Evolutionary conservation across 2,888 invertebrate genomes (phyloP), one percentile per base, ranked within the genome.

Genomic region (Caenorhabditis sinica): DNA sequence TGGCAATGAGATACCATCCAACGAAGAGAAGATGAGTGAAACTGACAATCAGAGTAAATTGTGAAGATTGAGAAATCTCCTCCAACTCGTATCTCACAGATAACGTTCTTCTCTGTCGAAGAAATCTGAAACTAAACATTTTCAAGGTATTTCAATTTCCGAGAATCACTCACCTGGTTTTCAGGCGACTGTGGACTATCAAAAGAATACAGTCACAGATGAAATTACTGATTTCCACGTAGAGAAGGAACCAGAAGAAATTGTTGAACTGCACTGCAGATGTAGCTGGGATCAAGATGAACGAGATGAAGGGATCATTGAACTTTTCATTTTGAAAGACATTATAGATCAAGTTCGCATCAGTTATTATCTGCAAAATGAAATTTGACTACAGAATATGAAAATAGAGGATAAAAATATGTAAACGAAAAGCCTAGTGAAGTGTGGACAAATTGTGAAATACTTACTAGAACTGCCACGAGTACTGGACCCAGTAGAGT

Each of bases 21-120:
- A 82, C 56, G 30, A 82, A 82, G 9, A 82, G 17, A n/a, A 82
- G 60, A 65, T 82, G 71, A 5, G 71, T 43, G 43, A 60, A 76
- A 33, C 65, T 82, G 30, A 82, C 65, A 56, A 68, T 58, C 4
- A 82, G 65, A 4, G 82, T 76, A 60, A 82, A 82, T 23, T 76
- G 65, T 8, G 82, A 74, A 0, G 82, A 76, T 23, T 65, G 40
- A 15, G 69, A 65, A 45, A 82, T 72, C 23, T 82, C 76, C 49
- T 76, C 69, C 56, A 82, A 51, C 17, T 66, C 76, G 43, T 71
- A 82, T 53, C 76, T 28, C 23, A 76, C 56, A 25, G 82, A 65
- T 28, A 82, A 49, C 15, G 68, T 33, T 13, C 75, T 45, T 51
- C 58, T 28, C 13, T 65, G 74, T 6, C 30, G 25, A 15, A 77